Base-by-base conservation (phyloP, 2,113 vertebrate species). In the Hippocampus comes region DNA sequence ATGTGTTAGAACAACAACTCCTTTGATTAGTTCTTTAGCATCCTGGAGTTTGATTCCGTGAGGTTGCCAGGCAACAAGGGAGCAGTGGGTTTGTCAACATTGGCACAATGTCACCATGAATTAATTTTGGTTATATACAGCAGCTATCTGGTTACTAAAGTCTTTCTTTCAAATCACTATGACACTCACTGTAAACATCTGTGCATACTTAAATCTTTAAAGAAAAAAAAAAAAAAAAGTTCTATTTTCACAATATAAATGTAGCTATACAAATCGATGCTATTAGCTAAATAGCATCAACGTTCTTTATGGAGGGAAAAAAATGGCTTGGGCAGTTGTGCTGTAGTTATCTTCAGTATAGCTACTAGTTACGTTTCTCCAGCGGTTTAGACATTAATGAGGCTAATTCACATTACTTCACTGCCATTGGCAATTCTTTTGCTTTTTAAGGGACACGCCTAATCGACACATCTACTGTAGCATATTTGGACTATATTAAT, bases 111-210 rank as follows among this genome's bases (percentile, higher is more conserved):
- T 77, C 63, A 70, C 42, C 43, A 53, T 34, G 15, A 60, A 60
- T 60, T 30, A 6, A 61, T 72, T 61, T 67, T 63, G 14, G 57
- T 79, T 77, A 69, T 60, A 25, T 68, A 49, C 30, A 18, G 27
- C 25, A 55, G n/a, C 25, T 10, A 15, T 64, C 65, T 30, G 53
- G 70, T 78, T 75, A 78, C 82, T 72, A 65, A 76, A 84, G 72
- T 71, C 73, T 78, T 75, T 51, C 74, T 69, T 57, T 48, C 18
- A 56, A 23, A n/a, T 56, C 18, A 56, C 53, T 23, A 53, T 9
- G 74, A 77, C 67, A 84, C 79, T 78, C 73, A 76, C 85, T 85
- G 76, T 82, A 84, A 86, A 81, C 75, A 76, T 67, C 53, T 21
- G 23, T 73, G 76, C 79, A 81, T 78, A 76, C 73, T 81, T 61